Evolutionary conservation across 2,888 invertebrate species (phyloP), one percentile per base, ranked within the genome.

Genomic region (Frankliniella intonsa): DNA sequence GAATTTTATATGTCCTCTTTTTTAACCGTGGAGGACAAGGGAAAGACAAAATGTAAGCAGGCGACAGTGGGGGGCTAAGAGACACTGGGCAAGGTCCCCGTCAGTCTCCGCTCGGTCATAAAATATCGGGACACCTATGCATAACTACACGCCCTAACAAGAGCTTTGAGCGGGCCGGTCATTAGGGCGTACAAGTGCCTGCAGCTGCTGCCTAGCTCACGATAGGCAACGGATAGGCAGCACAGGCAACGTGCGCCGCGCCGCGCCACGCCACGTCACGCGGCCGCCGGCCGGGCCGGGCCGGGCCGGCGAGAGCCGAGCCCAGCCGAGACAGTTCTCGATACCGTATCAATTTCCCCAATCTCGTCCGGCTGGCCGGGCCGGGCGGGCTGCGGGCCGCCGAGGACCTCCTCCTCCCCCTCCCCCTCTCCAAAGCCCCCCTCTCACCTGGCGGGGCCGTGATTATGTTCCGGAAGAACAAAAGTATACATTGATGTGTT

Each of bases 401-500:
- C 38, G 38, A 38, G 38, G 38, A 38, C 38, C 38, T 5, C 38
- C 38, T 5, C 38, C 38, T 38, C 38, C 5, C 38, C 5, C 38
- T 38, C 38, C 5, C 38, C 5, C 38, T 38, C 38, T 38, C 38
- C 5, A 5, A 38, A 38, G 38, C 38, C 38, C 5, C 62, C 62
- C 62, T 62, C 12, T 17, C 17, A 17, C 62, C 69, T 11, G 55
- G 55, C 55, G 1, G 17, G 55, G 69, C 69, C 69, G 69, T 76
- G 69, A 76, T 76, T 76, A 76, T 76, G 69, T 76, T 25, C 69
- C 69, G 69, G 69, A 76, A 76, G 69, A 76, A 76, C 69, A 76
- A 76, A 76, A 76, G 69, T 76, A 76, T 76, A 76, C 69, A 76
- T 76, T 76, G 69, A 76, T 76, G 69, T 76, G 69, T 76, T 76